Evolutionary conservation across 2,113 vertebrate species (phyloP), one percentile per base, ranked within the genome.

Genomic region (Sorex fumeus): DNA sequence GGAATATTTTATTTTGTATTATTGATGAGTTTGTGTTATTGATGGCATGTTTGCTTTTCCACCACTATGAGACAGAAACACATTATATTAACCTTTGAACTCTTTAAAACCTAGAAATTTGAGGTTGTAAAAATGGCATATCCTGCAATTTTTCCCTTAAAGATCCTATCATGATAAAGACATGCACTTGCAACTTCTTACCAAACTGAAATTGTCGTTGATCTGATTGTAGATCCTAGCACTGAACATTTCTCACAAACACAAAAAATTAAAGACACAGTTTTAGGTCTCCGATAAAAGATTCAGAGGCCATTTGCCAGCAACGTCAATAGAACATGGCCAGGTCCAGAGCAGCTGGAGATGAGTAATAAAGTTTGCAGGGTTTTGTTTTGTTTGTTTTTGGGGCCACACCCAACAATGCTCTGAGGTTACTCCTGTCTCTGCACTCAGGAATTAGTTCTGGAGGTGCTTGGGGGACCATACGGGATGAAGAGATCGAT

Each of bases 11-110:
- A 53, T 72, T 40, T 40, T 40, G 40, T 40, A 40, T 40, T 40
- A 40, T 40, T 40, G 40, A 40, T 40, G 71, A 76, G 13, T 91
- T 87, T 95, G 72, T 96, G 32, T 94, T 93, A 85, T 77, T 88
- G 50, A 91, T 91, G 62, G 18, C 80, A 36, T 77, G 8, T 79
- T 91, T 79, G 23, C 13, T 86, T 50, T 60, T 81, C 18, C 18
- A 53, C 53, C 53, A 53, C 18, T 19, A 53, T 45, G 53, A 47
- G 82, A 45, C 28, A 92, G 78, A 91, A 62, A 84, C 53, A 82
- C 3, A 60, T 19, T 84, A 78, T 34, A 50, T 60, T 64, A 91
- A 40, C 8, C 47, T 50, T 67, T 67, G 15, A 53, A 53, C 53
- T 27, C 66, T 67, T 67, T 67, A 27, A 67, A n/a, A 23, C 27